These are phyloP conservation scores for Belgica antarctica DNA, from an alignment of 2,888 invertebrate species.

Conservation along the genomic window DNA sequence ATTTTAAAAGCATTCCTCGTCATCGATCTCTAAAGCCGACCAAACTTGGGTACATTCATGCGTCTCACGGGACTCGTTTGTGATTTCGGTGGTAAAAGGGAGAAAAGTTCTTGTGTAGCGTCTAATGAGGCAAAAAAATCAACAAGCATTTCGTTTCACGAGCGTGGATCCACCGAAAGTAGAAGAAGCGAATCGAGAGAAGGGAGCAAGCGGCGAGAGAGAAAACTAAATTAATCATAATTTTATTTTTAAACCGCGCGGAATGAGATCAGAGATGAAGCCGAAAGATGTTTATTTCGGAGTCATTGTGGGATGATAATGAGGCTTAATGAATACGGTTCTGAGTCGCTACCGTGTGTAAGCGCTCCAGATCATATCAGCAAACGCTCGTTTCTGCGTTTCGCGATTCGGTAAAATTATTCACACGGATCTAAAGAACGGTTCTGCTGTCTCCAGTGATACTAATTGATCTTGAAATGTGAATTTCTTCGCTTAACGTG, in stretches of 20 bases:
- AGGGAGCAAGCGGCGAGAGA: not conserved
- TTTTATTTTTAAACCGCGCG: slow-evolving; percentile 32
- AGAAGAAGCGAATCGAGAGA: slow-evolving; percentile 4
- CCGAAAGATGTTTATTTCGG: slow-evolving; percentile 17
- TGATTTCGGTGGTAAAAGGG: not conserved
- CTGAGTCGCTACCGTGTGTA: slow-evolving; percentile 24
- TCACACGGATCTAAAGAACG: slow-evolving; percentile 16
- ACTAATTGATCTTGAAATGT: not conserved
- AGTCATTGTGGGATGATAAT: slow-evolving; percentile 38
- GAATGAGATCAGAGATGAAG: slow-evolving; percentile 37
- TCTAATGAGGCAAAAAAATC: slow-evolving; percentile 42
- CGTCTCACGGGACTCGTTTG: not conserved
- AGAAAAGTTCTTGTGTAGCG: slow-evolving; percentile 13
- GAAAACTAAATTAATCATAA: slow-evolving; percentile 38
- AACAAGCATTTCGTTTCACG: slow-evolving; percentile 19
- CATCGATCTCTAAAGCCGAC: slow-evolving; percentile 19
- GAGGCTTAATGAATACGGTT: slow-evolving; percentile 42
- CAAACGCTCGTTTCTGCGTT: not conserved
- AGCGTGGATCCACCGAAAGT: not conserved
- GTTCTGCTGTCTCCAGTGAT: not conserved
- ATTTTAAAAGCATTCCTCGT: slow-evolving; percentile 46
- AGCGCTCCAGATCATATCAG: not conserved
- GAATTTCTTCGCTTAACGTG: not conserved
- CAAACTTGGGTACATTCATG: not conserved
- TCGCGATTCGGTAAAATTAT: not conserved